A percentile compares a stretch with the other conserved stretches of the same genome.
Conservation (phyloP, 2,113 vertebrate genomes). For the Corythornis vintsioides region DNA sequence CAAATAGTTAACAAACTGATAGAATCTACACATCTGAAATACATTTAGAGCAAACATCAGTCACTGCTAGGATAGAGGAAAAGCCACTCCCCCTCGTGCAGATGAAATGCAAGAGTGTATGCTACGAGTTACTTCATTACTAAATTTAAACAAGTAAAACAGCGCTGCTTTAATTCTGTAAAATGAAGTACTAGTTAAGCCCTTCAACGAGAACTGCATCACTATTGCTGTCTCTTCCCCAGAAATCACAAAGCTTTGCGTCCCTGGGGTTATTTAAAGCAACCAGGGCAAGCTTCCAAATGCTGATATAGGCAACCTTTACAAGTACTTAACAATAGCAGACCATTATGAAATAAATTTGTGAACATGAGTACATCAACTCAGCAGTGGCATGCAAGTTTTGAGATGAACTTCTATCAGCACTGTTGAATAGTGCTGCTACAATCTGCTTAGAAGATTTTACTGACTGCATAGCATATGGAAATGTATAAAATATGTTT, state of each 20-base stretch:
- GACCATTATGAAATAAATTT: conserved; percentile 38
- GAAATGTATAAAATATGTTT: background rate
- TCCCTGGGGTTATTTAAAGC: conserved; percentile 47
- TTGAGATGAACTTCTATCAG: background rate
- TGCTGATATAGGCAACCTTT: conserved; percentile 56
- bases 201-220: background rate
- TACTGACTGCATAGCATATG: background rate
- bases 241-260: background rate
- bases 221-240: background rate
- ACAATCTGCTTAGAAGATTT: background rate
- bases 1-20: background rate
- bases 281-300: conserved; percentile 60
- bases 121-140: background rate
- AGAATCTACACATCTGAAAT: background rate
- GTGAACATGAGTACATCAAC: background rate
- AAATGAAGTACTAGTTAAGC: background rate
- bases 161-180: conserved; percentile 10
- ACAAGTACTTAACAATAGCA: conserved; percentile 23
- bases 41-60: background rate
- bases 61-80: background rate
- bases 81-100: background rate
- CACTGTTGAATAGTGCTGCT: background rate
- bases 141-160: background rate
- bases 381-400: background rate
- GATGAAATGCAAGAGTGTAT: background rate